A percentile compares a stretch with the other conserved stretches of the same genome.
These are phyloP conservation scores for Channa argus DNA, from an alignment of 2,113 vertebrate genomes.

Conservation along the genomic window DNA sequence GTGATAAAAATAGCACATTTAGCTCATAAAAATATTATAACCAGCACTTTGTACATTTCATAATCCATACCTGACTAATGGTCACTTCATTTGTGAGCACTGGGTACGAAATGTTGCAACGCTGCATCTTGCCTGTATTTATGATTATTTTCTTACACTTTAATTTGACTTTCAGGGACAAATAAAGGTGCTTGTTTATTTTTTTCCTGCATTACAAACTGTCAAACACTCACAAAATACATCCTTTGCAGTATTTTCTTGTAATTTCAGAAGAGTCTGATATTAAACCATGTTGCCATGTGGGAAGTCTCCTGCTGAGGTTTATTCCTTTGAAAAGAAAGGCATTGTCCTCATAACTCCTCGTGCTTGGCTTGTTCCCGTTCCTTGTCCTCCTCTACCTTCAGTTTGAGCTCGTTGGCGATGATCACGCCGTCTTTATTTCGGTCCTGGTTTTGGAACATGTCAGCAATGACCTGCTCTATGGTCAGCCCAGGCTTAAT, in stretches of 20 bases:
- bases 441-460: slow-evolving; percentile 97
- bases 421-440: slow-evolving; percentile 92
- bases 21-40: too few relatives aligned
- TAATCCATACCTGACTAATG: too few relatives aligned
- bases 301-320: slow-evolving; percentile 37
- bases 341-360: slow-evolving; percentile 82
- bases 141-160: slow-evolving; percentile 50
- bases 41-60: too few relatives aligned
- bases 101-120: too few relatives aligned
- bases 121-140: too few relatives aligned
- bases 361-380: slow-evolving; percentile 83
- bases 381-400: slow-evolving; percentile 91
- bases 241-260: slow-evolving; percentile 36
- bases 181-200: slow-evolving; percentile 67
- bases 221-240: slow-evolving; percentile 47
- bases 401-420: slow-evolving; percentile 90
- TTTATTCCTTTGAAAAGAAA: slow-evolving; percentile 71
- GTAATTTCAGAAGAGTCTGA: slow-evolving; percentile 14
- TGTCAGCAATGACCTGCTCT: slow-evolving; percentile 87
- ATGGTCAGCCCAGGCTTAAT: slow-evolving; percentile 88
- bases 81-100: too few relatives aligned
- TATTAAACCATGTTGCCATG: slow-evolving; percentile 43
- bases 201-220: slow-evolving; percentile 45
- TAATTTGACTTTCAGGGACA: slow-evolving; percentile 60
- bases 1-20: too few relatives aligned